Conservation (phyloP, 2,113 vertebrate species). For the Columba janthina region DNA sequence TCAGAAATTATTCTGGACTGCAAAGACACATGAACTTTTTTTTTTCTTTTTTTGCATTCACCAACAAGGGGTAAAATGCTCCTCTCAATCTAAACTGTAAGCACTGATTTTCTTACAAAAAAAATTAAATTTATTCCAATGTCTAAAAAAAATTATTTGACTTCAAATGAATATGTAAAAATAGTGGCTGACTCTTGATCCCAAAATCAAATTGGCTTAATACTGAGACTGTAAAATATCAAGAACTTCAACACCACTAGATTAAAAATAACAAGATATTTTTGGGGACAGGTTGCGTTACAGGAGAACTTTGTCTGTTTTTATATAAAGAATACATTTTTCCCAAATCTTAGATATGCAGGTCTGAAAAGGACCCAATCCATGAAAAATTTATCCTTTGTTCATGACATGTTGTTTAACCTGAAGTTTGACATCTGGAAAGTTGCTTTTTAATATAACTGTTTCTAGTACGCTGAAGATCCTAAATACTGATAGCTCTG, state of each 20-base stretch:
- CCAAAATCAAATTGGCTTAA: not conserved
- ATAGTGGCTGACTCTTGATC: not conserved
- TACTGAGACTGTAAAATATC: not conserved
- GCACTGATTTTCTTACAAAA: not conserved
- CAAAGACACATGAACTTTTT: not conserved
- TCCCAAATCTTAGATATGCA: not conserved
- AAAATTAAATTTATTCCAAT: not conserved
- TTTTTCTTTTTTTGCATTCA: not conserved
- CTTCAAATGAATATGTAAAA: not conserved
- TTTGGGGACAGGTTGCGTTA: not conserved
- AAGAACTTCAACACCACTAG: not conserved
- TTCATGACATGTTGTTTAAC: not conserved
- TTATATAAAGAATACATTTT: not conserved
- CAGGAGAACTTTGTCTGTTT: not conserved
- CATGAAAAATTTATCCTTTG: not conserved
- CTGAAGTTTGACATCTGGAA: not conserved
- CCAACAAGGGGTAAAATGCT: not conserved
- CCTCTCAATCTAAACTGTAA: not conserved
- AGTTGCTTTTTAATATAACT: not conserved
- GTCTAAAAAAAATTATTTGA: not conserved
- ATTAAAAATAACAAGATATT: not conserved
- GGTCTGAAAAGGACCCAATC: not conserved
- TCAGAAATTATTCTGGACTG: not conserved
- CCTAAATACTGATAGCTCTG: not conserved
- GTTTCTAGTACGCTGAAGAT: not conserved